These are phyloP conservation scores for Zosterops hypoxanthus DNA, from an alignment of 2,113 vertebrate species.

Conservation along the genomic window DNA sequence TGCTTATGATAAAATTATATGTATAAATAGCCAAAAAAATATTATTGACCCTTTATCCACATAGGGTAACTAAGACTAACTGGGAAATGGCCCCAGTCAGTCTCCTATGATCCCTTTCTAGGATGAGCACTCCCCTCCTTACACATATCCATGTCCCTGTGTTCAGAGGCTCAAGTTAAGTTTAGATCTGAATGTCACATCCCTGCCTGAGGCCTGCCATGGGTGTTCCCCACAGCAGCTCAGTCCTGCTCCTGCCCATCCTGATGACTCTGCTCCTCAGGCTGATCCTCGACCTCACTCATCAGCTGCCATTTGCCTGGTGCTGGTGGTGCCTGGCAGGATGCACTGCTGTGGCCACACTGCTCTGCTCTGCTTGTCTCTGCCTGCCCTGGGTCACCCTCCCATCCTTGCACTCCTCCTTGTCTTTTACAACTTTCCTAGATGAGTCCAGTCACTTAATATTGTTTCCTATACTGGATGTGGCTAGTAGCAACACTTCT, in stretches of 20 bases:
- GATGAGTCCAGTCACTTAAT: background rate
- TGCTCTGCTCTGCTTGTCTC: background rate
- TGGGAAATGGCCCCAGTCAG: background rate
- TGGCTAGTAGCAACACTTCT: background rate
- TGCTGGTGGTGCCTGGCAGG: background rate
- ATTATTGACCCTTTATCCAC: background rate
- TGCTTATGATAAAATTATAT: background rate
- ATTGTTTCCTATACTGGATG: background rate
- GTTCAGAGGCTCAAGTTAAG: background rate
- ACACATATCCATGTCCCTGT: rapidly evolving
- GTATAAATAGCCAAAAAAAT: background rate
- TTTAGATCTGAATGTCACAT: background rate
- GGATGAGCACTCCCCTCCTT: background rate
- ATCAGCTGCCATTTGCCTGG: rapidly evolving
- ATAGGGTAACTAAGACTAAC: background rate
- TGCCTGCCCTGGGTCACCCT: background rate
- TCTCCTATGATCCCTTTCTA: background rate
- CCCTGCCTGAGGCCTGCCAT: background rate
- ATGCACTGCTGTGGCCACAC: rapidly evolving
- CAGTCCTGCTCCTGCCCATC: background rate
- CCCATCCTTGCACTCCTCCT: rapidly evolving
- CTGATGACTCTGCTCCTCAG: background rate
- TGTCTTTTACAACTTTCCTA: background rate
- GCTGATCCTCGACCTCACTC: too few relatives aligned
- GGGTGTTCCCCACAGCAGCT: rapidly evolving